Base-by-base conservation (phyloP, 2,113 vertebrate genomes). In the Rana temporaria region DNA sequence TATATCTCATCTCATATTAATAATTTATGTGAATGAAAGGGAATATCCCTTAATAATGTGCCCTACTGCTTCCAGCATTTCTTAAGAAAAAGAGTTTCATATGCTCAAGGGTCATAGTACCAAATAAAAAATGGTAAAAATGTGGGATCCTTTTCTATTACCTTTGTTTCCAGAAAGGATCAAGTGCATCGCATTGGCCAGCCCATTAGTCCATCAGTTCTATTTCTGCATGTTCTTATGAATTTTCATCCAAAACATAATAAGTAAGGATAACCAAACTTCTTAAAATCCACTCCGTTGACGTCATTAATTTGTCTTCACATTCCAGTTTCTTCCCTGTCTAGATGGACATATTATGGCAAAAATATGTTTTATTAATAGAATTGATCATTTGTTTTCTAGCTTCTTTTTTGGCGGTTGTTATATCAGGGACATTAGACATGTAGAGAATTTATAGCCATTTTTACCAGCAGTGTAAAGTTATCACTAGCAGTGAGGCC, bases 121-220 rank as follows among this genome's bases (percentile, higher is more conserved):
- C 57, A 77, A 9, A 78, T 63, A 30, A 2, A 30, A 42, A 42
- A 42, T n/a, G 38, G 9, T 26, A 68, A 60, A 30, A 32, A 60
- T 15, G 70, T 15, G 15, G 32, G n/a, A 63, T 20, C 67, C 20
- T 79, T 20, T 19, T 15, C 24, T 6, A 48, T 22, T 11, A 18
- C 1, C 4, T 19, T 4, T 11, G 30, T n/a, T 70, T 71, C 34
- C 34, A 59, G 22, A 63, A 48, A 64, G 52, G 66, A 70, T 70
- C 26, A 68, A 32, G 24, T 24, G 11, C 48, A 82, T 16, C 11
- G 4, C 26, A 59, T 19, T 64, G 24, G 19, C 75, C 20, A 65
- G 42, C 16, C 26, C 57, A 76, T 76, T 62, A 42, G 73, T 32
- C 26, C 48, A n/a, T 74, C 55, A 57, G 71, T 26, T 34, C 34